A percentile compares a stretch with the other conserved stretches of the same genome.
phyloP scores from a whole-genome alignment of 1,140 invertebrate species.

The Bombus pascuorum region DNA sequence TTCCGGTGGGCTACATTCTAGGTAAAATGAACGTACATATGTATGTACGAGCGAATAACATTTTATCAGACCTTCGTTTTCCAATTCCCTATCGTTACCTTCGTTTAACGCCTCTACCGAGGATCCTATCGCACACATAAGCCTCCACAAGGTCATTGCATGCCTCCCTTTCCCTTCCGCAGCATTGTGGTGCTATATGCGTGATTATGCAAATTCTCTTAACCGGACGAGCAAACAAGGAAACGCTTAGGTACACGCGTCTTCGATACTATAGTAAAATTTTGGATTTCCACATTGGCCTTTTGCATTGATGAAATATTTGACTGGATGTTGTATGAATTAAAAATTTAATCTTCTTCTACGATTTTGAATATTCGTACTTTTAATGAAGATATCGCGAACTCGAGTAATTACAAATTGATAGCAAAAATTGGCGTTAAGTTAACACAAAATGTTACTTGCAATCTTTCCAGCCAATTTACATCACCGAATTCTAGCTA shows the following conservation, averaged over 20 bases:
- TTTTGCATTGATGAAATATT: background rate
- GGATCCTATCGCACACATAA: constrained; percentile 26
- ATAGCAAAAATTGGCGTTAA: no score
- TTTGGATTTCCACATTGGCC: background rate
- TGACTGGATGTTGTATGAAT: background rate
- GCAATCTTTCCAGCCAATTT: background rate
- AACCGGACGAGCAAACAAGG: background rate
- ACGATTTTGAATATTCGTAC: background rate
- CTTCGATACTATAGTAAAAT: background rate
- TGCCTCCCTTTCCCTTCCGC: background rate
- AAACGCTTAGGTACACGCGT: background rate
- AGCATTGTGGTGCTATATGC: constrained; percentile 21
- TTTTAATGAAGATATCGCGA: background rate
- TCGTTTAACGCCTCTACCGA: constrained; percentile 39
- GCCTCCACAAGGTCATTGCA: constrained; percentile 17
- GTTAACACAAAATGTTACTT: no score
- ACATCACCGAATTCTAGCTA: background rate
- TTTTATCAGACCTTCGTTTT: constrained; percentile 51
- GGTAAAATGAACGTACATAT: constrained; percentile 62
- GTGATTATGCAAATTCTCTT: constrained; percentile 49
- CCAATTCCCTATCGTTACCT: constrained; percentile 37
- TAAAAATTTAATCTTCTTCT: background rate
- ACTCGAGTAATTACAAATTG: no score
- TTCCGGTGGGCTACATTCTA: constrained; percentile 74
- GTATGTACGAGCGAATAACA: constrained; percentile 61